Evolutionary conservation across 2,797 vertebrate species (phyloP), one percentile per base, ranked within the genome.

Genomic region (Euphonia xanthogaster): DNA sequence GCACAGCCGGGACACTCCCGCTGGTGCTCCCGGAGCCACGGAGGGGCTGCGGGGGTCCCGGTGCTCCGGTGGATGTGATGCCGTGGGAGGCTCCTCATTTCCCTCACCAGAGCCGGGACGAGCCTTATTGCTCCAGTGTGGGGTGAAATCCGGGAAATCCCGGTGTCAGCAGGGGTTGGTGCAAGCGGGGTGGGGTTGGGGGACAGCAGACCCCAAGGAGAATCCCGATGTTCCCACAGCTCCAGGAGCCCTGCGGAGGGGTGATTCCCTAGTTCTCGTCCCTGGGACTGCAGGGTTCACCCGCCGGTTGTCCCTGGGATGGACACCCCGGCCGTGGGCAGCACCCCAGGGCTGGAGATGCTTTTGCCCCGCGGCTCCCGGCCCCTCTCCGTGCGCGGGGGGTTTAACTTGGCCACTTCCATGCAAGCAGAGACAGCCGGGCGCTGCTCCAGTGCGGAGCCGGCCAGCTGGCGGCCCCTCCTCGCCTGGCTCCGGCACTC

Each of bases 381-480:
- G 25, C 31, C 45, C 40, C n/a, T 60, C 48, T 72, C 30, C 2
- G 0, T 1, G 4, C 3, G 1, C 1, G 2, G 62, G 14, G 74
- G 57, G 19, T 80, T 70, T 66, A 19, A 85, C 57, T 82, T 73
- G 85, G 96, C 93, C 67, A 4, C 63, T 3, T 19, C 67, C 7
- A 1, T 0, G n/a, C 22, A 4, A 45, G 87, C 63, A 19, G 80
- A 88, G 70, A 30, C 47, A 8, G 65, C 70, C 37, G 25, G 76
- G 88, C 39, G 3, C n/a, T 11, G 80, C 24, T 90, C 93, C 94
- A 87, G 77, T 0, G 17, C 4, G 30, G 35, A 84, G 25, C 53
- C 1, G 40, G 94, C 95, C 95, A 94, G 93, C 89, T 96, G 95
- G 96, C 94, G 8, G 74, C 86, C 28, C 44, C 86, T 31, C 42